These are phyloP conservation scores for Ammospiza nelsoni DNA, from an alignment of 2,113 vertebrate genomes.

Conservation along the genomic window DNA sequence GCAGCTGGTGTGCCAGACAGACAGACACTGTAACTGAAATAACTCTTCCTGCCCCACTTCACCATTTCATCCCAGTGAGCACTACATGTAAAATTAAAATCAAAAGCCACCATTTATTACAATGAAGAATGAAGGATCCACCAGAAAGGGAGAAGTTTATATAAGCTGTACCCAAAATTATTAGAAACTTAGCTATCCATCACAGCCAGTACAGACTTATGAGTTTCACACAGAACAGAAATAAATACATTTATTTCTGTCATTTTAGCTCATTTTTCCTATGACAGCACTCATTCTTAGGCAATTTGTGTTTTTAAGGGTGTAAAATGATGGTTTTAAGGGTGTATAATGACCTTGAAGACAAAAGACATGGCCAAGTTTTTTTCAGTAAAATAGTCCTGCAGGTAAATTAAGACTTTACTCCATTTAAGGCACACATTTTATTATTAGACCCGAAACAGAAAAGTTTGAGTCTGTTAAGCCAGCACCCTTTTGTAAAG, in stretches of 20 bases:
- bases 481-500: not conserved
- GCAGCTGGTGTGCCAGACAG: not conserved
- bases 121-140: not conserved
- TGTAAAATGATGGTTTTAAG: not conserved
- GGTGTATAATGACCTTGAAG: not conserved
- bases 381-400: not conserved
- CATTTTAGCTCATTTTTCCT: not conserved
- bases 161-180: not conserved
- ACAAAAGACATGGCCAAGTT: not conserved
- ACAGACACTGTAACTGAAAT: not conserved
- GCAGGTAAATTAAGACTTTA: not conserved
- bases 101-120: not conserved
- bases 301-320: not conserved
- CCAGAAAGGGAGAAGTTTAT: not conserved
- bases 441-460: constrained; percentile 12
- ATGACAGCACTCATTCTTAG: not conserved
- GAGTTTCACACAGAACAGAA: not conserved
- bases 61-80: not conserved
- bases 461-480: not conserved
- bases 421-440: constrained; percentile 49
- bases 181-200: not conserved
- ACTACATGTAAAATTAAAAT: not conserved
- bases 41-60: not conserved
- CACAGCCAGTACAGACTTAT: not conserved
- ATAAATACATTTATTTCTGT: not conserved